Evolutionary conservation across 2,797 vertebrate species (phyloP), one percentile per base, ranked within the genome.

Genomic region (Sebastes hopkinsi): DNA sequence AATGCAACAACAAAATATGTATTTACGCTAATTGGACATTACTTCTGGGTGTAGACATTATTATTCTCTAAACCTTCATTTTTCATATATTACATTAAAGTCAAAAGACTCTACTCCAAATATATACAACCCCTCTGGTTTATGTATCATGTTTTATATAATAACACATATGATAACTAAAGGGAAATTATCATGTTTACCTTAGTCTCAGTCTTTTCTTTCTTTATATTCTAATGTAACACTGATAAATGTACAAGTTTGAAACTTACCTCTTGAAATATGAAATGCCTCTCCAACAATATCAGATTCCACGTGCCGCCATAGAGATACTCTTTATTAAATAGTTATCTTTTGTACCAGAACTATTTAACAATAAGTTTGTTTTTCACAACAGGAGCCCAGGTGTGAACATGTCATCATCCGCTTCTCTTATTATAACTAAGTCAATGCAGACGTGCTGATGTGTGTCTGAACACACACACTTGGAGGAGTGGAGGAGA

Each of bases 201-300:
- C 9, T 59, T 9, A 8, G 4, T 36, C 29, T 71, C 9, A 52
- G 4, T 7, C 13, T 9, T 68, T 62, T 42, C 27, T 38, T 61
- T 66, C 7, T 67, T 8, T 27, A 62, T 16, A 3, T 22, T 79
- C 2, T 2, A 36, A 25, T 65, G 3, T 54, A 23, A 27, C 29
- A 2, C 9, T 38, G 20, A 82, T 29, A 50, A 9, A 55, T 55
- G 30, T 14, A 60, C 4, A 72, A 55, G 4, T 75, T 59, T 61
- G 2, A 79, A 23, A 87, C 94, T 90, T 79, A 95, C 94, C 93
- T 92, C 23, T 82, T 65, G 50, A 84, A 82, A 78, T 82, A 23
- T 70, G 12, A 80, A 81, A 76, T n/a, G 58, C 87, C 66, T 82
- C 85, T 86, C 85, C 87, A 77, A 12, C n/a, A 61, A 61, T 30